phyloP scores from a whole-genome alignment of 2,888 invertebrate species.

The Lochmaea capreae region DNA sequence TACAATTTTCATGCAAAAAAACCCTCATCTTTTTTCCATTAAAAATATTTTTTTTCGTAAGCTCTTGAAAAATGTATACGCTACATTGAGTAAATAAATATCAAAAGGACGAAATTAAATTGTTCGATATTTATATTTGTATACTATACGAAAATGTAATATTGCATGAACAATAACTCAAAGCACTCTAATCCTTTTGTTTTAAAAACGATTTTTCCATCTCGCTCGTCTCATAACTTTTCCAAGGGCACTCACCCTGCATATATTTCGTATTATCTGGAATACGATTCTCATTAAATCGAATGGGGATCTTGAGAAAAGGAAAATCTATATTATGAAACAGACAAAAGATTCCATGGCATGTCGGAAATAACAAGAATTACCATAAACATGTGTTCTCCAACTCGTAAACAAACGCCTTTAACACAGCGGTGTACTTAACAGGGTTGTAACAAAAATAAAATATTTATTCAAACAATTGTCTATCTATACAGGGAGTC shows the following conservation, averaged over 20 bases:
- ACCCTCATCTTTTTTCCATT: too few relatives aligned
- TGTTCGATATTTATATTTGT: too few relatives aligned
- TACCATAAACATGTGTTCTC: slow-evolving; percentile 1
- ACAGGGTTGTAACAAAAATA: neutral
- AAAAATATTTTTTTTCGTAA: too few relatives aligned
- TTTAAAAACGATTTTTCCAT: neutral
- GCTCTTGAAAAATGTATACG: too few relatives aligned
- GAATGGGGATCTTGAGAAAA: slow-evolving; percentile 5
- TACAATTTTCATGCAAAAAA: too few relatives aligned
- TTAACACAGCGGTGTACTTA: neutral
- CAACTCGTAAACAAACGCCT: neutral
- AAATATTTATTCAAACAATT: neutral
- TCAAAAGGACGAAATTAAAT: too few relatives aligned
- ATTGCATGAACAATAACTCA: neutral
- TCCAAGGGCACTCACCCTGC: neutral
- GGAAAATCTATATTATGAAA: neutral
- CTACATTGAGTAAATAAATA: too few relatives aligned
- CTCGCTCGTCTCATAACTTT: neutral
- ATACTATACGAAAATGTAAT: neutral
- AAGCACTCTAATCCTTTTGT: neutral
- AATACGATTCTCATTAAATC: neutral
- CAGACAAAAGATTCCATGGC: slow-evolving; percentile 4
- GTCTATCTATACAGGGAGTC: too few relatives aligned
- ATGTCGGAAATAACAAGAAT: neutral
- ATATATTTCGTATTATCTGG: neutral